Evolutionary conservation across 2,888 invertebrate genomes (phyloP).

Genomic region (Corbicula japonica): DNA sequence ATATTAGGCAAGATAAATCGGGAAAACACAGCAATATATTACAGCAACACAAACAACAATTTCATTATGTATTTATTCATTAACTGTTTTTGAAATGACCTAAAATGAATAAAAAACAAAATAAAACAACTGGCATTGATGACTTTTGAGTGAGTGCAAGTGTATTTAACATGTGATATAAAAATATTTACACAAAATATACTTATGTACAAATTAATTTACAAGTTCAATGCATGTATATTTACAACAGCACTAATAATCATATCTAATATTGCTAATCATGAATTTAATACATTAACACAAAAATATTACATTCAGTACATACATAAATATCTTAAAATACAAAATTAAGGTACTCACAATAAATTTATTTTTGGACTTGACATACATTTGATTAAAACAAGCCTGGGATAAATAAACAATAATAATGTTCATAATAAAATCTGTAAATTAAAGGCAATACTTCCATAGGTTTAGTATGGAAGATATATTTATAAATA

Average conservation of each 20-base stretch:
- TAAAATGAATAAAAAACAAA: conserved; percentile 22
- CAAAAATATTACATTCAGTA: not conserved
- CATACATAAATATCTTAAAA: not conserved
- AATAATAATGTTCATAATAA: not conserved
- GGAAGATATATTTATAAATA: not conserved
- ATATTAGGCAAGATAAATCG: no score
- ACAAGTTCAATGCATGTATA: not conserved
- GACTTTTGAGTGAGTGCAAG: conserved; percentile 21
- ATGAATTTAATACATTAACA: not conserved
- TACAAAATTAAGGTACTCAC: not conserved
- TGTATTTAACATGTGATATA: conserved; percentile 33
- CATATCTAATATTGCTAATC: not conserved
- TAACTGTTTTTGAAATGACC: conserved; percentile 22
- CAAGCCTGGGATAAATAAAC: not conserved
- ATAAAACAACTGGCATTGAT: conserved; percentile 27
- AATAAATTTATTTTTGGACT: not conserved
- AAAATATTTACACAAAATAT: conserved; percentile 27
- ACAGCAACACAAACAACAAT: no score
- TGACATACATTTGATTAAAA: not conserved
- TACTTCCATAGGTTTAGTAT: not conserved
- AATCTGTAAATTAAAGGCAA: not conserved
- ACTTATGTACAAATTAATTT: not conserved
- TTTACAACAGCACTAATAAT: conserved; percentile 4
- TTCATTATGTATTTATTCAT: conserved; percentile 20
- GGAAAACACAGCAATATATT: no score